These are phyloP conservation scores for Gymnocypris eckloni DNA, from an alignment of 2,797 vertebrate genomes.

Conservation along the genomic window DNA sequence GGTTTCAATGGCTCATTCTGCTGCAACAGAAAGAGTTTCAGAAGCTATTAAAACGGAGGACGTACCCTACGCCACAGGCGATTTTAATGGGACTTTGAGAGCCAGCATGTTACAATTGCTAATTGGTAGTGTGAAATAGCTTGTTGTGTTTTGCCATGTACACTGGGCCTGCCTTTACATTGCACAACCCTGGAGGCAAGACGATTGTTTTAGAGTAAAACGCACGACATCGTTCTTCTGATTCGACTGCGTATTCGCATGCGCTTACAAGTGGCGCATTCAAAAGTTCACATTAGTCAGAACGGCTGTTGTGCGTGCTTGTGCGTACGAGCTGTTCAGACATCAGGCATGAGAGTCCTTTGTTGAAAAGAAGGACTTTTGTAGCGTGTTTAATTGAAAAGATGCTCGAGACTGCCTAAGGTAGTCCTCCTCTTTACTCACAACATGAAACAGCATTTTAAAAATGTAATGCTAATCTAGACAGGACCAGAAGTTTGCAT, in stretches of 20 bases:
- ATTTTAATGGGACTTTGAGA: constrained; percentile 57
- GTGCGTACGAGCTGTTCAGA: constrained; percentile 21
- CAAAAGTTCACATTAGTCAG: constrained; percentile 11
- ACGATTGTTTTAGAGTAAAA: constrained; percentile 45
- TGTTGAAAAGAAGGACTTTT: constrained; percentile 33
- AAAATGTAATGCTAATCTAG: constrained; percentile 55
- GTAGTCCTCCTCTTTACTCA: constrained; percentile 36
- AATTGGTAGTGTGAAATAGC: constrained; percentile 56
- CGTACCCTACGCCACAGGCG: constrained; percentile 51
- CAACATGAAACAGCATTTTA: constrained; percentile 57
- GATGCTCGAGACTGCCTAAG: constrained; percentile 52
- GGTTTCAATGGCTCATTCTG: constrained; percentile 49
- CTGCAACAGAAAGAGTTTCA: constrained; percentile 46
- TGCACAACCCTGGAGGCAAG: constrained; percentile 51
- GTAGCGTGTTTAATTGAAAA: constrained; percentile 56
- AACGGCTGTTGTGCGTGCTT: background rate
- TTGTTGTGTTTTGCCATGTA: constrained; percentile 53
- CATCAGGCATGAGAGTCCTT: constrained; percentile 20
- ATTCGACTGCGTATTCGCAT: constrained; percentile 15
- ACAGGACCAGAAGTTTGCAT: constrained; percentile 59
- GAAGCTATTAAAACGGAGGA: constrained; percentile 45
- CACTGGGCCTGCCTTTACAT: constrained; percentile 44
- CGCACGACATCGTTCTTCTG: constrained; percentile 31
- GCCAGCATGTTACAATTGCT: constrained; percentile 50
- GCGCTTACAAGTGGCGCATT: constrained; percentile 35